phyloP scores from a whole-genome alignment of 2,113 vertebrate species.

The Ceratotherium simum region DNA sequence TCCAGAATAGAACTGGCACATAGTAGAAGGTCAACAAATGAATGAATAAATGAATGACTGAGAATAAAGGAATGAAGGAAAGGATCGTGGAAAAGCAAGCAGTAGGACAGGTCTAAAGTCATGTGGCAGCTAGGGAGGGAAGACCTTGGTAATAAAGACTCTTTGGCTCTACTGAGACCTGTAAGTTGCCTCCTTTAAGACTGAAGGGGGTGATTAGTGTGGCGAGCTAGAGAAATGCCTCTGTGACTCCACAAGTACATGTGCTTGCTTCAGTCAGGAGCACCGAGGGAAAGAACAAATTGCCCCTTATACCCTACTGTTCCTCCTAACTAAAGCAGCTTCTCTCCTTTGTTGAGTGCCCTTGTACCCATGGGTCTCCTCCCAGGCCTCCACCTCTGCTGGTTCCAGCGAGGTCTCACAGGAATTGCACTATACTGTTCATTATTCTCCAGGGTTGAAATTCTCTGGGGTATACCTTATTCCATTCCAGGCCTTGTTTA shows the following conservation, averaged over 20 bases:
- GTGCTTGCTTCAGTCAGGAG: neutral
- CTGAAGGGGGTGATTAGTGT: neutral
- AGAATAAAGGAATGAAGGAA: neutral
- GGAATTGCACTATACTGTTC: neutral
- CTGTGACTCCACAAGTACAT: neutral
- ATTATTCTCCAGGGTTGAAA: constrained; percentile 43
- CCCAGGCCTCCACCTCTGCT: neutral
- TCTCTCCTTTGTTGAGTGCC: neutral
- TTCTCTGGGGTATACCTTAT: constrained; percentile 6
- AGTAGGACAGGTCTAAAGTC: neutral
- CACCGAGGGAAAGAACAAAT: neutral
- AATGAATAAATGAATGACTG: neutral
- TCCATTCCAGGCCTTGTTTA: neutral
- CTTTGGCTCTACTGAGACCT: neutral
- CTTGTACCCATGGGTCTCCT: neutral
- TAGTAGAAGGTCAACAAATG: neutral
- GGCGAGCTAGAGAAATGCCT: neutral
- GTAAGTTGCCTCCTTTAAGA: neutral
- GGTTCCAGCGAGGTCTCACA: neutral
- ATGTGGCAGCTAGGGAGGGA: neutral
- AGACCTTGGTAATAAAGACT: neutral
- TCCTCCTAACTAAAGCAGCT: neutral
- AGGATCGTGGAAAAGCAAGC: neutral
- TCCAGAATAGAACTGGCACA: neutral
- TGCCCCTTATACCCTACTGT: neutral